phyloP scores from a whole-genome alignment of 2,113 vertebrate species.

The western clawed frog (Xenopus tropicalis) region DNA sequence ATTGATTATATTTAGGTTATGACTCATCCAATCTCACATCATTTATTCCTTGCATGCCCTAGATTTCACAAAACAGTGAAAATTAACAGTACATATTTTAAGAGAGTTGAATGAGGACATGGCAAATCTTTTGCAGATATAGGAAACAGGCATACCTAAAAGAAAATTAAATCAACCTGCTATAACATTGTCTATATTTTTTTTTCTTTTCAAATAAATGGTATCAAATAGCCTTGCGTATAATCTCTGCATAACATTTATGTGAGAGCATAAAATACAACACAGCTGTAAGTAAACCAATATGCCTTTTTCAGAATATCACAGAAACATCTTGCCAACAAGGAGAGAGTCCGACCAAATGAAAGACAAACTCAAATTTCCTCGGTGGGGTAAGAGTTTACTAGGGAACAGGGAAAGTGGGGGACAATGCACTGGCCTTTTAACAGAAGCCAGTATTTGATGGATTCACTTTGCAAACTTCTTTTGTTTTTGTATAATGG shows the following conservation, averaged over 20 bases:
- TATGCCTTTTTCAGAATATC: slow-evolving; percentile 72
- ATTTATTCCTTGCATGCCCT: not conserved
- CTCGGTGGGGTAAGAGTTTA: slow-evolving; percentile 70
- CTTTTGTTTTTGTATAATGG: slow-evolving; percentile 50
- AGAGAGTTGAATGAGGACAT: slow-evolving; percentile 10
- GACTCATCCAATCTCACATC: not conserved
- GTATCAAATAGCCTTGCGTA: slow-evolving; percentile 66
- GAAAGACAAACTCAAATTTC: slow-evolving; percentile 84
- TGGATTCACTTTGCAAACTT: slow-evolving; percentile 59
- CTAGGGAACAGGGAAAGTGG: slow-evolving; percentile 55
- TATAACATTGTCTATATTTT: slow-evolving; percentile 44
- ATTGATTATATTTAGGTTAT: too few relatives aligned
- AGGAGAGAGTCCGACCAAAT: slow-evolving; percentile 70
- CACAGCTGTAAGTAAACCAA: slow-evolving; percentile 76
- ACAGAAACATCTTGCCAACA: slow-evolving; percentile 66
- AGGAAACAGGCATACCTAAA: slow-evolving; percentile 41
- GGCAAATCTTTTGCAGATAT: slow-evolving; percentile 46
- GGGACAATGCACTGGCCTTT: slow-evolving; percentile 44
- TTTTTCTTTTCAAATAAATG: slow-evolving; percentile 58
- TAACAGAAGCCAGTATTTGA: slow-evolving; percentile 65
- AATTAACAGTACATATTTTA: slow-evolving; percentile 7
- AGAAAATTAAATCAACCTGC: slow-evolving; percentile 45
- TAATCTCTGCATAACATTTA: slow-evolving; percentile 73
- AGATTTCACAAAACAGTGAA: slow-evolving; percentile 11
- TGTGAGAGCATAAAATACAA: slow-evolving; percentile 75